Evolutionary conservation across 2,113 vertebrate species (phyloP).

Genomic region (Epinephelus lanceolatus): DNA sequence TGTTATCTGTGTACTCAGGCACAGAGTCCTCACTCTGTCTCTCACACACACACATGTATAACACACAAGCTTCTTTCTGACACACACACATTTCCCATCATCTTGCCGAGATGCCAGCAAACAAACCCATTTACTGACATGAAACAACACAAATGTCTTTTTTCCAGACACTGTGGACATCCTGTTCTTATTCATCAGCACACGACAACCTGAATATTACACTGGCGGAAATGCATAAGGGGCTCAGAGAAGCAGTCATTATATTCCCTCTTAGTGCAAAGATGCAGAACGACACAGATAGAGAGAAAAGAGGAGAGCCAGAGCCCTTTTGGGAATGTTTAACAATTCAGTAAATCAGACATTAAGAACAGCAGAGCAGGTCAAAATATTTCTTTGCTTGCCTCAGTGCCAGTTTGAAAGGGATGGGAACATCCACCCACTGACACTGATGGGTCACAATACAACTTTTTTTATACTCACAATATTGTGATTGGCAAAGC

Average conservation of each 20-base stretch:
- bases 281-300: conserved; percentile 48
- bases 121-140: conserved; percentile 51
- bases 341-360: conserved; percentile 59
- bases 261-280: conserved; percentile 56
- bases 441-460: conserved; percentile 31
- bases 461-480: conserved; percentile 1
- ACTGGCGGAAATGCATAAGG: conserved; percentile 26
- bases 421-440: conserved; percentile 35
- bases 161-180: conserved; percentile 6
- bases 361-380: conserved; percentile 47
- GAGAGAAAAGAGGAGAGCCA: conserved; percentile 18
- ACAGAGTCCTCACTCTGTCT: not conserved
- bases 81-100: conserved; percentile 39
- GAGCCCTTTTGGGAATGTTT: conserved; percentile 58
- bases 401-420: conserved; percentile 30
- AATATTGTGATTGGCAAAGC: conserved; percentile 23
- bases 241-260: conserved; percentile 47
- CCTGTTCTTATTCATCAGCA: conserved; percentile 31
- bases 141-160: conserved; percentile 45
- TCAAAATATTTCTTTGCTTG: conserved; percentile 48
- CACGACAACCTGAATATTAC: conserved; percentile 31
- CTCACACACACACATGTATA: not conserved
- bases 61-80: conserved; percentile 1
- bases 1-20: conserved; percentile 66
- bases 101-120: conserved; percentile 49